Evolutionary conservation across 2,888 invertebrate species (phyloP).

Genomic region (Caenorhabditis sp.): DNA sequence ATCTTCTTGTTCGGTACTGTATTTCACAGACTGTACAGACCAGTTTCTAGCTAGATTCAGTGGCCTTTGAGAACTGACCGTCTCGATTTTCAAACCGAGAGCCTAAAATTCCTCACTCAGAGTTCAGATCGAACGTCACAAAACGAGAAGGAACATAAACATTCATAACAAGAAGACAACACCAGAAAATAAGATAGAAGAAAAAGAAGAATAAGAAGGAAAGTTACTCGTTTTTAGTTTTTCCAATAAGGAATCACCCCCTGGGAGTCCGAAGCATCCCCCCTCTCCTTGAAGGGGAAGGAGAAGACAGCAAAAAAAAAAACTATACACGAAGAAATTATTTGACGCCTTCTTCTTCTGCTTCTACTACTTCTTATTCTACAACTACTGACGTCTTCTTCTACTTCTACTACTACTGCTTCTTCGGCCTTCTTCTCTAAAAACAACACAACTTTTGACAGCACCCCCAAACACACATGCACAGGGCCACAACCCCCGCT

Average conservation of each 20-base stretch:
- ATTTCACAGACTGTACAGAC: too few relatives aligned
- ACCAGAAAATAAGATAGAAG: background rate
- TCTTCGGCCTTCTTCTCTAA: conserved; percentile 9
- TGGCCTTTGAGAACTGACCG: too few relatives aligned
- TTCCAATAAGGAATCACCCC: conserved; percentile 9
- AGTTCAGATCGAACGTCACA: background rate
- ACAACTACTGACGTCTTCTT: conserved; percentile 7
- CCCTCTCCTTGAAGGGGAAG: too few relatives aligned
- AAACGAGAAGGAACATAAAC: background rate
- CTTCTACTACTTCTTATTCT: too few relatives aligned
- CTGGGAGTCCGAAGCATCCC: conserved; percentile 24
- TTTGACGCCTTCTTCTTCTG: conserved; percentile 26
- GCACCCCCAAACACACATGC: background rate
- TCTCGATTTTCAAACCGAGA: too few relatives aligned
- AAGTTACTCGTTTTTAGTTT: conserved; percentile 25
- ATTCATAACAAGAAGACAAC: background rate
- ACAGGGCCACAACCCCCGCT: background rate
- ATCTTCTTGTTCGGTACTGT: too few relatives aligned
- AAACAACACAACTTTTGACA: conserved; percentile 35
- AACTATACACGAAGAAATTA: conserved; percentile 11
- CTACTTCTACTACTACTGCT: conserved; percentile 3
- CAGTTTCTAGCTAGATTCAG: too few relatives aligned
- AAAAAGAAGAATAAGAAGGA: background rate
- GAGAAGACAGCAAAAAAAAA: background rate
- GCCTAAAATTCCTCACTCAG: background rate